These are phyloP conservation scores for Oncopodura yosiiana DNA, from an alignment of 1,140 invertebrate genomes.

Conservation along the genomic window DNA sequence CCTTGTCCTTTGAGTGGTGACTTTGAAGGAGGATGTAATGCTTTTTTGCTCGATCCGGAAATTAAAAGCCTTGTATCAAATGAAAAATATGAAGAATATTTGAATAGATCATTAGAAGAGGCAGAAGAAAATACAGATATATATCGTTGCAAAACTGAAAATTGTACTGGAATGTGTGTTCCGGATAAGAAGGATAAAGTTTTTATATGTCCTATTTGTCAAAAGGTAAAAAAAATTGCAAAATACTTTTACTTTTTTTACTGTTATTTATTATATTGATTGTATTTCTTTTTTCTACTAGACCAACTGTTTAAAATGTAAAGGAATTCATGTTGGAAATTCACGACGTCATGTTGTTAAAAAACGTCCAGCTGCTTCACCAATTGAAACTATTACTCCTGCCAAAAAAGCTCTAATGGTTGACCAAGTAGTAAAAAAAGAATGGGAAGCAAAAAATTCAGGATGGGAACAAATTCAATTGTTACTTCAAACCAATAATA, in stretches of 20 bases:
- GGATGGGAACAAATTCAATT: not conserved
- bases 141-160: constrained; percentile 1
- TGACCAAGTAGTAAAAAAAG: too few species aligned
- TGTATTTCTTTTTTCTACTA: too few species aligned
- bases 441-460: too few species aligned
- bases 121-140: not conserved
- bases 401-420: too few species aligned
- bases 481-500: not conserved
- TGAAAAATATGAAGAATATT: constrained; percentile 1
- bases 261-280: too few species aligned
- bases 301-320: constrained; percentile 4
- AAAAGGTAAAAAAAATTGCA: constrained; percentile 1
- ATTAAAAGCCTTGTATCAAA: not conserved
- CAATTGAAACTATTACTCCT: too few species aligned
- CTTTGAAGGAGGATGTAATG: too few species aligned
- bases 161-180: constrained; percentile 6
- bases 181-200: not conserved
- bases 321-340: constrained; percentile 3
- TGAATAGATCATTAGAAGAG: not conserved
- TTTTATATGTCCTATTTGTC: constrained; percentile 10
- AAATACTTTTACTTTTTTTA: too few species aligned
- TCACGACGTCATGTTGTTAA: not conserved
- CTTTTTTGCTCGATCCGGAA: too few species aligned
- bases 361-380: too few species aligned
- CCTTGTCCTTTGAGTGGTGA: too few species aligned